Base-by-base conservation (phyloP, 2,888 invertebrate species). In the Timema podura region DNA sequence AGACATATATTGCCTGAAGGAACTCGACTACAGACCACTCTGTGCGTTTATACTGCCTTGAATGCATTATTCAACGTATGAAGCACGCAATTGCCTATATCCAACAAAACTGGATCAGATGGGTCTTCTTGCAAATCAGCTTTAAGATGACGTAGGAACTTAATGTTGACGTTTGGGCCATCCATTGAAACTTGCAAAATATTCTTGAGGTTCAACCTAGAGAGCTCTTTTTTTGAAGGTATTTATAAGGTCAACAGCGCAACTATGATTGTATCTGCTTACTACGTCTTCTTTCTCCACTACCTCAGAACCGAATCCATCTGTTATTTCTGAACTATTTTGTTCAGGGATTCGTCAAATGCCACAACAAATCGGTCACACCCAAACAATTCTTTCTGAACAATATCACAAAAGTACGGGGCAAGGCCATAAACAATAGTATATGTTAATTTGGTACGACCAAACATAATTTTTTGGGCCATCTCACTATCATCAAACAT, bases 1-100 rank as follows among this genome's bases (percentile, higher is more conserved):
- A 72, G 51, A 72, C 48, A 49, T 72, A 73, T 5, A 67, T 45
- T 30, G 68, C 70, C 61, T 68, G 64, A 11, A 70, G 64, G 48
- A 72, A 73, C 30, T 30, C 30, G 1, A 30, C 30, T 30, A 30
- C 30, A 3, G 30, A 30, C 30, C 30, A 30, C 30, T 30, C 3
- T 30, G 30, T 30, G 30, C 30, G 3, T 30, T 30, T 30, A 30
- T 30, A 3, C 30, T 30, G 3, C 30, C 61, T 61, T 16, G 45
- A 61, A 61, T 44, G 61, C 61, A 61, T 61, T 61, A 13, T 61
- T 7, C 11, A 61, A 45, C 6, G 61, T 61, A 61, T 61, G 61
- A 30, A 61, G 13, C 61, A 7, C 61, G 45, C 61, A 15, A 9
- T 10, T 44, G 16, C 61, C 61, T 44, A 61, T 61, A 16, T 16